A percentile compares a stretch with the other conserved stretches of the same genome.
Evolutionary conservation across 2,113 vertebrate species (phyloP).

Genomic region (Stegostoma tigrinum): DNA sequence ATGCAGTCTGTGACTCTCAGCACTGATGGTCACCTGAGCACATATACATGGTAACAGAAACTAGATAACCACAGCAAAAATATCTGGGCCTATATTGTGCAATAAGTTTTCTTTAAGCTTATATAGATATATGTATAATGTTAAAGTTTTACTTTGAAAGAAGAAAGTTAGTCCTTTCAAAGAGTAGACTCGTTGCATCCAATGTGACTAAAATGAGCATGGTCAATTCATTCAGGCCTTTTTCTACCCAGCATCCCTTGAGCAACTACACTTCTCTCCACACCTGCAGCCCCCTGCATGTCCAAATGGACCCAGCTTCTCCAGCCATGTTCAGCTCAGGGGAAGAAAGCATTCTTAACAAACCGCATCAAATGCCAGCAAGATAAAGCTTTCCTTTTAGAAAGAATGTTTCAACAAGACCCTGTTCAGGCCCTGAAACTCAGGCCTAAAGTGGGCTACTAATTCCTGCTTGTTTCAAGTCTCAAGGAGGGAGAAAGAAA

Average conservation of each 20-base stretch:
- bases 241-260: neutral
- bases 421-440: neutral
- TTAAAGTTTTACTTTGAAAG: slow-evolving; percentile 22
- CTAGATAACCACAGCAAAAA: slow-evolving; percentile 15
- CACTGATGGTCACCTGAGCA: neutral
- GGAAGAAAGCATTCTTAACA: neutral
- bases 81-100: slow-evolving; percentile 32
- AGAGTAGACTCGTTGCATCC: neutral
- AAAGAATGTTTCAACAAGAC: neutral
- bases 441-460: neutral
- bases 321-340: neutral
- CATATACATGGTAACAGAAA: neutral
- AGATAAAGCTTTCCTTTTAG: no score
- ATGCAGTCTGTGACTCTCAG: slow-evolving; percentile 12
- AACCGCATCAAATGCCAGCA: neutral
- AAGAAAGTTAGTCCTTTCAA: slow-evolving; percentile 8
- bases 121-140: slow-evolving; percentile 28
- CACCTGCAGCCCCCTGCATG: neutral
- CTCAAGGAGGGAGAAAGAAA: neutral
- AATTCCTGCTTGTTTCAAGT: no score
- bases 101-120: slow-evolving; percentile 35
- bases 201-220: slow-evolving; percentile 1
- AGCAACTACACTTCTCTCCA: neutral
- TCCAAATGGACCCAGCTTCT: neutral
- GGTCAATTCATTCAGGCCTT: neutral